Evolutionary conservation across 2,113 vertebrate species (phyloP), one percentile per base, ranked within the genome.

Genomic region (Chionodraco myersi): DNA sequence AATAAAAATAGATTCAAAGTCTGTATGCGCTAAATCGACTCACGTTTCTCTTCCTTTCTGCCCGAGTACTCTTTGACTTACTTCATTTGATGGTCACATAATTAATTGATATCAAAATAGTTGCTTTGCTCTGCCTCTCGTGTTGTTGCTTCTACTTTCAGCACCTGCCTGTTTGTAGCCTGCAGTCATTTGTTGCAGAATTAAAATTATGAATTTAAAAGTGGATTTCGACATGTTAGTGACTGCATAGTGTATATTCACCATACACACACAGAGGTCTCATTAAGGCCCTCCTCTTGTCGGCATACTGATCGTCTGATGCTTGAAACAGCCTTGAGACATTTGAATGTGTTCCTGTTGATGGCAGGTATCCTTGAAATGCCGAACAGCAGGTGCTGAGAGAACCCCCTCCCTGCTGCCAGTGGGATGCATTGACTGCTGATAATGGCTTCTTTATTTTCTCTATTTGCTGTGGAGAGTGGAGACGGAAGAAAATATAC

Each of bases 231-330:
- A 1, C 36, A 21, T 45, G 56, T 26, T 49, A 23, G 34, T 75
- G 57, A 72, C 53, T 57, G 49, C 45, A 45, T 16, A 12, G 49
- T 49, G 44, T 69, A 56, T 72, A 56, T 76, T 45, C 26, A 4
- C 23, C 67, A 57, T 70, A 57, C 76, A 58, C 59, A 16, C 41
- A 5, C 64, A n/a, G 36, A 41, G 36, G 36, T 53, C 45, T 78
- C 64, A 83, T 70, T 79, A 59, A 75, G 65, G 49, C 66, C 61
- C 21, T 64, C 48, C 82, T 47, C 78, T 5, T 16, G 59, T 64
- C 13, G 10, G 13, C 18, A 1, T 67, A 84, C 87, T 86, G 85
- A 91, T 85, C 58, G 34, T 44, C 48, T 34, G 47, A 61, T 21
- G 71, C 71, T 86, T 30, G 82, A 81, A 54, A 52, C 11, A 45